These are phyloP conservation scores for Asbolus verrucosus DNA, from an alignment of 1,140 invertebrate genomes.

Conservation along the genomic window DNA sequence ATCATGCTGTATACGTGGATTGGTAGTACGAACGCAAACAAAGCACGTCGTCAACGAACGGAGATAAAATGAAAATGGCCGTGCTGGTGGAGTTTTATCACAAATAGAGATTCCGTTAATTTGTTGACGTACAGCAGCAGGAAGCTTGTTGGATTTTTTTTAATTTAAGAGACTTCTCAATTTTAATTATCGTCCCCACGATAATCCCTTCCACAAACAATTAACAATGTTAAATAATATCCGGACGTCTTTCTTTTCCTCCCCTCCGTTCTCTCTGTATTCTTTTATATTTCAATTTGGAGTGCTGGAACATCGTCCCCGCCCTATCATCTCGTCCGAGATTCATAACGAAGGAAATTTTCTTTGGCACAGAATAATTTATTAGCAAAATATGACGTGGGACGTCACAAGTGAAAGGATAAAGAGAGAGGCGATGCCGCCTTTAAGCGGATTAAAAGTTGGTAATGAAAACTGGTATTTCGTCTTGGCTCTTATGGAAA, in stretches of 20 bases:
- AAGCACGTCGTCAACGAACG: background rate
- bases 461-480: slow-evolving; percentile 3
- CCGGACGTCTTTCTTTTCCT: background rate
- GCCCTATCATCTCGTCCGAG: background rate
- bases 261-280: background rate
- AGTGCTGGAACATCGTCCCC: too few relatives aligned
- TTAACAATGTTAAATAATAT: slow-evolving; percentile 26
- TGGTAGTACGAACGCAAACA: background rate
- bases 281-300: slow-evolving; percentile 18
- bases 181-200: background rate
- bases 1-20: background rate
- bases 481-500: too few relatives aligned
- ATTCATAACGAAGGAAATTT: background rate
- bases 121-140: background rate
- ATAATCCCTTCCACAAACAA: slow-evolving; percentile 17
- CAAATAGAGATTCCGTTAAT: background rate
- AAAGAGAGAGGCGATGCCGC: too few relatives aligned
- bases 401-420: slow-evolving; percentile 8
- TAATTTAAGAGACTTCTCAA: slow-evolving; percentile 8
- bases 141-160: background rate
- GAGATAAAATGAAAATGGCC: too few relatives aligned
- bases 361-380: background rate
- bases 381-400: background rate
- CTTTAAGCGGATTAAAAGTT: slow-evolving; percentile 24
- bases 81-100: too few relatives aligned